Percentiles rank a stretch among this genome's conserved stretches.
Evolutionary conservation across 1,140 invertebrate genomes (phyloP).

Genomic region (Ceratitis capitata): DNA sequence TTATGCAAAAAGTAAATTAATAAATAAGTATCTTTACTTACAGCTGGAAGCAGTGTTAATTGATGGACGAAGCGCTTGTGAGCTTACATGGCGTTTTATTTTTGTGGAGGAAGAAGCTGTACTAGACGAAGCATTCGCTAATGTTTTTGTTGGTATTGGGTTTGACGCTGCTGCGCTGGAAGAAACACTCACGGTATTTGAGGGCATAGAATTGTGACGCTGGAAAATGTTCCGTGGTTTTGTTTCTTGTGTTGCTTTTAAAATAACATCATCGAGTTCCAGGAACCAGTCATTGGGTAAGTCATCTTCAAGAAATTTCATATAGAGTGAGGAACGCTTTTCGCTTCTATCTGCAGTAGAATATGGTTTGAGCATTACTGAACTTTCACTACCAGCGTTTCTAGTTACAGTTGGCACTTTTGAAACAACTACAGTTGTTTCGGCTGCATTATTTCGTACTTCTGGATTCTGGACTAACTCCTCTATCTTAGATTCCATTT

Average conservation of each 20-base stretch:
- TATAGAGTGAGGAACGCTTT: constrained; percentile 58
- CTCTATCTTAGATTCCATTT: constrained; percentile 50
- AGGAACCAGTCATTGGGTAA: constrained; percentile 56
- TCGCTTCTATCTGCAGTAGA: constrained; percentile 45
- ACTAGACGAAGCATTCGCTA: neutral
- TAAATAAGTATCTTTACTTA: constrained; percentile 6
- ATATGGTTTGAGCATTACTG: neutral
- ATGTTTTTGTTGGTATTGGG: neutral
- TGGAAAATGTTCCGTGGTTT: constrained; percentile 57
- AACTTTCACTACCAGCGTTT: too few species aligned
- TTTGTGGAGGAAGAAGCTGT: neutral
- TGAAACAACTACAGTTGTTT: neutral
- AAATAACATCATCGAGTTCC: constrained; percentile 53
- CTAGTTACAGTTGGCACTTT: constrained; percentile 36
- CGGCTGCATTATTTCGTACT: neutral
- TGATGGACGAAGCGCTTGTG: neutral
- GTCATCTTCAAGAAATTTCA: constrained; percentile 62
- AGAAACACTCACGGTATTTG: constrained; percentile 40
- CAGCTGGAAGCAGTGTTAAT: neutral
- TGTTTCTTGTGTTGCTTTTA: constrained; percentile 50
- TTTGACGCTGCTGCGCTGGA: neutral
- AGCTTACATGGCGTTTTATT: constrained; percentile 42
- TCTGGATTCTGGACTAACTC: neutral
- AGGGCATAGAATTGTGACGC: constrained; percentile 61
- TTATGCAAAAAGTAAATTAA: neutral